These are phyloP conservation scores for Phataginus tetradactyla DNA, from an alignment of 2,797 vertebrate species.

Conservation along the genomic window DNA sequence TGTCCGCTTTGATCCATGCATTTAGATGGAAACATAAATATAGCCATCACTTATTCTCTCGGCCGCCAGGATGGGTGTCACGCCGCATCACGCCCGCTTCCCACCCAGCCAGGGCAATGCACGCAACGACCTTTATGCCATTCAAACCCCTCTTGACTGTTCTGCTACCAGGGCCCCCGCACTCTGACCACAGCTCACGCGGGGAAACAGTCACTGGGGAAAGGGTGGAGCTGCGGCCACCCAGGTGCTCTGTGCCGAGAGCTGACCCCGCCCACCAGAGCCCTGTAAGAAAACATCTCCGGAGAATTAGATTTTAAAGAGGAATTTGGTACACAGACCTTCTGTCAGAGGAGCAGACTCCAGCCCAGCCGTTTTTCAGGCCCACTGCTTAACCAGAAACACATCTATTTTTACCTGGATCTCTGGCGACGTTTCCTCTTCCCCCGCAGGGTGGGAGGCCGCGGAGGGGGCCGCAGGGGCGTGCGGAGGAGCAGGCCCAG, in stretches of 20 bases:
- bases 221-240: neutral
- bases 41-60: slow-evolving; percentile 71
- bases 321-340: slow-evolving; percentile 79
- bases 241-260: neutral
- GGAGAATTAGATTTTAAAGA: slow-evolving; percentile 78
- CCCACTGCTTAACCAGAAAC: slow-evolving; percentile 74
- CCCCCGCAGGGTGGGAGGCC: neutral
- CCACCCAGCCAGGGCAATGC: neutral
- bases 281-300: slow-evolving; percentile 67
- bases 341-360: slow-evolving; percentile 75
- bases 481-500: too few relatives aligned
- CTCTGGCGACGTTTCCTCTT: slow-evolving; percentile 55
- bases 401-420: slow-evolving; percentile 76
- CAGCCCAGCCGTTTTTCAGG: slow-evolving; percentile 72
- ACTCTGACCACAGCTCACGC: neutral
- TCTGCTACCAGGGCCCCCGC: neutral
- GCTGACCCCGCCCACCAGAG: slow-evolving; percentile 9
- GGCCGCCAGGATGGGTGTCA: slow-evolving; percentile 53
- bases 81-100: slow-evolving; percentile 22
- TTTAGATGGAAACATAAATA: slow-evolving; percentile 81
- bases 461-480: accelerated
- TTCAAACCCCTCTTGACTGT: slow-evolving; percentile 7
- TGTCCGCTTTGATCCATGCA: slow-evolving; percentile 84
- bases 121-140: neutral
- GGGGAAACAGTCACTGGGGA: neutral